A percentile compares a stretch with the other conserved stretches of the same genome.
Evolutionary conservation across 2,888 invertebrate genomes (phyloP).

Genomic region (Clitarchus hookeri): DNA sequence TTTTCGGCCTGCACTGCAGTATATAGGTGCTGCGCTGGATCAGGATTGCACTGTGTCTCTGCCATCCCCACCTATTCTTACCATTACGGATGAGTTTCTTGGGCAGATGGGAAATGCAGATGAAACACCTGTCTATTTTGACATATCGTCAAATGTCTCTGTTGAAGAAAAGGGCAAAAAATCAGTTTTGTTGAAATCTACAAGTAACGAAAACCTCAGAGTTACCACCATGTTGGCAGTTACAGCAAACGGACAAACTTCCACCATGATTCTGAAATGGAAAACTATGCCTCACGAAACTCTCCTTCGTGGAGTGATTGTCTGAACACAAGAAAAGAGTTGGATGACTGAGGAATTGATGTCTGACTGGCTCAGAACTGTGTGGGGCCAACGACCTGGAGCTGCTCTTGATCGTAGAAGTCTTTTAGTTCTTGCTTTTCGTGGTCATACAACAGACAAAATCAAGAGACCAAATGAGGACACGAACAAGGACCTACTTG

Average conservation of each 20-base stretch:
- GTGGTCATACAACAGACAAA: no score
- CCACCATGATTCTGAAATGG: background rate
- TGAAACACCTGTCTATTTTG: no score
- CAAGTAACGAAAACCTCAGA: conserved; percentile 24
- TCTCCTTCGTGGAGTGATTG: conserved; percentile 31
- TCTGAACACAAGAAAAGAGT: conserved; percentile 39
- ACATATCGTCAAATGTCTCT: background rate
- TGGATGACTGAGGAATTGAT: conserved; percentile 41
- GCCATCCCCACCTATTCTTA: no score
- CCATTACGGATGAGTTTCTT: no score
- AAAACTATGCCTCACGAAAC: conserved; percentile 31
- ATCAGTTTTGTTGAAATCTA: background rate
- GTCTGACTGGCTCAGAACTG: background rate
- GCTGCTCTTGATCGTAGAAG: no score
- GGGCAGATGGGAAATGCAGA: background rate
- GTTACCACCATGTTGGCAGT: conserved; percentile 23
- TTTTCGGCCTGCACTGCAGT: no score
- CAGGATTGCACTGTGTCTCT: no score
- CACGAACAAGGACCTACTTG: no score
- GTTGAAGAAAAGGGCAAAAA: conserved; percentile 31
- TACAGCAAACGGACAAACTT: conserved; percentile 28
- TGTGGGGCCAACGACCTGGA: no score
- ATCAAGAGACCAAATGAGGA: no score
- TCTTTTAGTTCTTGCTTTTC: no score
- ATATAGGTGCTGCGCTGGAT: no score